phyloP scores from a whole-genome alignment of 2,888 invertebrate genomes.

The Leptothorax acervorum region DNA sequence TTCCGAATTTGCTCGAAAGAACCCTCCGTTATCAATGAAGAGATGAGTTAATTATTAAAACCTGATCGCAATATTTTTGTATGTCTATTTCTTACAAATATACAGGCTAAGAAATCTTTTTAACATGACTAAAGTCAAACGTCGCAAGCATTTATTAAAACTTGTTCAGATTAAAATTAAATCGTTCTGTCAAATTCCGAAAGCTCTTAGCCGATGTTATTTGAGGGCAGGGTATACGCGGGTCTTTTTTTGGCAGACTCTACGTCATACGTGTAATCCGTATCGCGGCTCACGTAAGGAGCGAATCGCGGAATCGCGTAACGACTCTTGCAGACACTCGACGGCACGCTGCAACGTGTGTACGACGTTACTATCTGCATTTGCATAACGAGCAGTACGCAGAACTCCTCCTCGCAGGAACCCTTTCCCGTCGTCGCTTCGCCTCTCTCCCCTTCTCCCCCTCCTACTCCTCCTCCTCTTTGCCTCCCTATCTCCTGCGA shows the following conservation, averaged over 20 bases:
- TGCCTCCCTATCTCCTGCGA: background rate
- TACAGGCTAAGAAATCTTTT: background rate
- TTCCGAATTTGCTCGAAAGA: background rate
- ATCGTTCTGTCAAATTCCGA: background rate
- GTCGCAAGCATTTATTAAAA: background rate
- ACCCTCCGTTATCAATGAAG: background rate
- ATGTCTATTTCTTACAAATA: background rate
- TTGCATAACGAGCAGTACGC: slow-evolving; percentile 74
- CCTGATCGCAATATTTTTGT: background rate
- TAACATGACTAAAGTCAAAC: background rate
- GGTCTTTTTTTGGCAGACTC: background rate
- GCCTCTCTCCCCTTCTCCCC: background rate
- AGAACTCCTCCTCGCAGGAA: slow-evolving; percentile 61
- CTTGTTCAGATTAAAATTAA: background rate
- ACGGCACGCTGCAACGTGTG: slow-evolving; percentile 52
- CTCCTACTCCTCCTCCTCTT: background rate
- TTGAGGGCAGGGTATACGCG: too few species aligned
- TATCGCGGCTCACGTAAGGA: background rate
- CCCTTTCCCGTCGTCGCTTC: slow-evolving; percentile 13
- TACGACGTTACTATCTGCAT: slow-evolving; percentile 69
- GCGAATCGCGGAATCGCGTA: slow-evolving; percentile 40
- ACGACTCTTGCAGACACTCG: slow-evolving; percentile 37
- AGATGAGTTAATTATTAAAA: background rate
- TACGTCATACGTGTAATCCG: background rate
- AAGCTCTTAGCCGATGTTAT: background rate